These are phyloP conservation scores for honey bee (Apis mellifera) DNA, from an alignment of 1,140 invertebrate genomes.

Conservation along the genomic window Amel_HAv3.1 CM009944.2:10596001-10596500, in stretches of 20 bases:
- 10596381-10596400: slow-evolving; percentile 29
- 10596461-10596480: background rate
- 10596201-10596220: slow-evolving; percentile 35
- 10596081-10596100: background rate
- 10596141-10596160: background rate
- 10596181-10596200: slow-evolving; percentile 38
- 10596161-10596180: background rate
- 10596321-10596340: background rate
- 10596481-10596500: background rate
- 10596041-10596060: background rate
- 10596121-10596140: background rate
- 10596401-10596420: background rate
- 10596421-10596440: background rate
- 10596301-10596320: background rate
- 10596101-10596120: background rate
- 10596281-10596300: background rate
- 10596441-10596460: background rate
- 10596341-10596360: background rate
- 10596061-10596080: background rate
- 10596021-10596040: background rate
- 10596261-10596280: background rate
- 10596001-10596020: no score
- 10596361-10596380: slow-evolving; percentile 56
- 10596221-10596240: slow-evolving; percentile 21
- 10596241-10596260: background rate